These are phyloP conservation scores for Mustela lutreola DNA, from an alignment of 2,113 vertebrate species.

Conservation along the genomic window DNA sequence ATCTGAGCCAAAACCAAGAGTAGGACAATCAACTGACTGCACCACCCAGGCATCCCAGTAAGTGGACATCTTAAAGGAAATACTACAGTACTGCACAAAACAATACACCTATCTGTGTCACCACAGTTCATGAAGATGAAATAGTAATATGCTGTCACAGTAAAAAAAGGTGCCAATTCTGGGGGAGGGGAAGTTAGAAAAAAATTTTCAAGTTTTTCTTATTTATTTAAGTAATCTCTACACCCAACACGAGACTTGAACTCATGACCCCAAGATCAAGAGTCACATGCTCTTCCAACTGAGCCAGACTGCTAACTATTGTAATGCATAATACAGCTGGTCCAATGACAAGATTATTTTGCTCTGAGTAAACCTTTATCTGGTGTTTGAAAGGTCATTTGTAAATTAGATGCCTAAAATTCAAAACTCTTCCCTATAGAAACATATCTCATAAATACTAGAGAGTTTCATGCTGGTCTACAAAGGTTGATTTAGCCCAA, in stretches of 20 bases:
- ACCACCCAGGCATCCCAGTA: neutral
- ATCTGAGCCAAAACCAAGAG: neutral
- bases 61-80: neutral
- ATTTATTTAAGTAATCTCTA: neutral
- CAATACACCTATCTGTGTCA: neutral
- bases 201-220: neutral
- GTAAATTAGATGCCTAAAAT: constrained; percentile 51
- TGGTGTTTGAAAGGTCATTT: constrained; percentile 57
- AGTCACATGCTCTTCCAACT: neutral
- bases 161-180: neutral
- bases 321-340: neutral
- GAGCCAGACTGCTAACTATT: neutral
- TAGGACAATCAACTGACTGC: neutral
- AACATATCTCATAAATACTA: neutral
- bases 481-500: neutral
- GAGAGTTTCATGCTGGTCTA: constrained; percentile 36
- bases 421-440: constrained; percentile 38
- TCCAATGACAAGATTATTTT: constrained; percentile 5
- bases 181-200: neutral
- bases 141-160: neutral
- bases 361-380: neutral
- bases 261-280: neutral
- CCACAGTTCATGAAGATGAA: neutral
- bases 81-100: neutral
- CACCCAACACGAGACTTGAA: neutral